Base-by-base conservation (phyloP, 2,797 vertebrate genomes). In the Chloroceryle amazona region DNA sequence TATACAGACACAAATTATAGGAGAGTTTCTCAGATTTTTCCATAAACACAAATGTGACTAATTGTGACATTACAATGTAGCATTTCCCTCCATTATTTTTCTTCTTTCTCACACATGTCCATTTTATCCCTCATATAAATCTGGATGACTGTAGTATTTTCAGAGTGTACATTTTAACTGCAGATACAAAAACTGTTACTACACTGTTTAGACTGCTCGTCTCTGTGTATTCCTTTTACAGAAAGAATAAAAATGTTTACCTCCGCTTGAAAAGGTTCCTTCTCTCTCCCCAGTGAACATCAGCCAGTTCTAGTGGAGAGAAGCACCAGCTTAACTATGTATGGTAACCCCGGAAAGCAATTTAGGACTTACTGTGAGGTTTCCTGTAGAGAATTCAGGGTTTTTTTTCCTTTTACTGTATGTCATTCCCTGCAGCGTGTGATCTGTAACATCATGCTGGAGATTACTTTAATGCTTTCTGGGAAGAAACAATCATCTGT, bases 141-240 rank as follows among this genome's bases (percentile, higher is more conserved):
- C 58, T 85, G 78, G 44, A 61, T 37, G 80, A 80, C 67, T 49
- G 81, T 22, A 89, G 55, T 42, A 55, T 83, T 93, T 93, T 41
- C 85, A 60, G 60, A 93, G 44, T 2, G 28, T n/a, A 86, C 66
- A 29, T 70, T 93, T 93, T 79, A 95, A 93, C 44, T 81, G 74
- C 76, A 94, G 73, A 89, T 63, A 86, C 0, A 22, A 95, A 94
- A 94, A 78, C 55, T 57, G 66, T 86, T 95, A 89, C 89, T 70
- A 63, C 67, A 86, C 55, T 80, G 82, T 93, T 97, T 92, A 90
- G 55, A 95, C 86, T 78, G 81, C 83, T 94, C n/a, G 60, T 65
- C 91, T 92, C 85, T 93, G 94, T 90, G 76, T 95, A 96, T 90
- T 89, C 93, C 90, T 96, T 97, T 96, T 89, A 96, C 82, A 96